A percentile compares a stretch with the other conserved stretches of the same genome.
These are phyloP conservation scores for Apodemus agrarius DNA, from an alignment of 2,797 vertebrate species.

Conservation along the genomic window DNA sequence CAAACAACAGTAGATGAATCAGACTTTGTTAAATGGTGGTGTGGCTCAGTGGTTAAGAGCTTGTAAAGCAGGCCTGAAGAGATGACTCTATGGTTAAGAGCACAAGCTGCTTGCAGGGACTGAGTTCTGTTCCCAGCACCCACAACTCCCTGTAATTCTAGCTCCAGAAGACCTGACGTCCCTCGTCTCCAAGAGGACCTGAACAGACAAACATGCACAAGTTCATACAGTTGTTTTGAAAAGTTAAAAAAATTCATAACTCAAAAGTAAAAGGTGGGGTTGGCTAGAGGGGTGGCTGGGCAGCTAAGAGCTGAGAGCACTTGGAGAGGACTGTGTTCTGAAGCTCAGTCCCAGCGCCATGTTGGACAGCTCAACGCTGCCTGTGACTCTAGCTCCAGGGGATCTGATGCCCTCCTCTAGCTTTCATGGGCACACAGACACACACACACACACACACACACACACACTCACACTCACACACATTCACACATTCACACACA, in stretches of 20 bases:
- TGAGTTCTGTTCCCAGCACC: not conserved
- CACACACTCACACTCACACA: not conserved
- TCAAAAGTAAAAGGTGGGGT: not conserved
- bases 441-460: not conserved
- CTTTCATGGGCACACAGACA: not conserved
- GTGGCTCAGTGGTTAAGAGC: not conserved
- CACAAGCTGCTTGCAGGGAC: not conserved
- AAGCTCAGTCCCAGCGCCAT: not conserved
- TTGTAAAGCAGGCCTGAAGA: not conserved
- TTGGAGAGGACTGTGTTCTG: not conserved
- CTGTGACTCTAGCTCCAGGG: too few relatives aligned
- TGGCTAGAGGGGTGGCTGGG: not conserved
- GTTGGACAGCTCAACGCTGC: not conserved
- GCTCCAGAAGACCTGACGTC: not conserved
- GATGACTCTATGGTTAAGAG: not conserved
- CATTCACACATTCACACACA: too few relatives aligned
- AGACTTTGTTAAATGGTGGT: not conserved
- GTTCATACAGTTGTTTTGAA: not conserved
- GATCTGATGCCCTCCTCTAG: not conserved
- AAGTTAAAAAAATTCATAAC: not conserved
- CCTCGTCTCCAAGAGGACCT: not conserved
- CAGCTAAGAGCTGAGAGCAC: not conserved
- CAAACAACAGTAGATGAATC: not conserved
- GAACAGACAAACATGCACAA: too few relatives aligned
- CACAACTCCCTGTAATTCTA: not conserved